Evolutionary conservation across 2,797 vertebrate species (phyloP).

Genomic region (Acanthornis magna): DNA sequence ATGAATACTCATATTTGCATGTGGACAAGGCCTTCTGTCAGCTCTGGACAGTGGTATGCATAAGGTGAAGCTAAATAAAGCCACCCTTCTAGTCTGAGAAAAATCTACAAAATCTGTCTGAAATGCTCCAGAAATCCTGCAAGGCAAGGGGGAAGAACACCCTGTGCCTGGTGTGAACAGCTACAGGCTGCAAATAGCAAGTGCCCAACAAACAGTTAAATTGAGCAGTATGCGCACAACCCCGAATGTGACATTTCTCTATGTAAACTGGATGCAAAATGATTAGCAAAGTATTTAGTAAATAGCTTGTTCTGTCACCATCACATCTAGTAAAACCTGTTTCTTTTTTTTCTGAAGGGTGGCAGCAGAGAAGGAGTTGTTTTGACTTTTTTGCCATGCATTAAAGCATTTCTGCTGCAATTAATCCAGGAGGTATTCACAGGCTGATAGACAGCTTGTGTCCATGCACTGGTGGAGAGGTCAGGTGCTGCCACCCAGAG

Average conservation of each 20-base stretch:
- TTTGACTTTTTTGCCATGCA: background rate
- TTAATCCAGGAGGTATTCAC: background rate
- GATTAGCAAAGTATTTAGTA: constrained; percentile 9
- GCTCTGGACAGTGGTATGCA: background rate
- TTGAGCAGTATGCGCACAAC: background rate
- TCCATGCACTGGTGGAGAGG: background rate
- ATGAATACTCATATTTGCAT: background rate
- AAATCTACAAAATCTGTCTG: background rate
- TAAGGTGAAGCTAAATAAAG: background rate
- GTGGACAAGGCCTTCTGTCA: background rate
- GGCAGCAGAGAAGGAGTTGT: background rate
- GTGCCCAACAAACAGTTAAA: background rate
- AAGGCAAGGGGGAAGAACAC: background rate
- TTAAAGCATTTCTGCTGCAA: background rate
- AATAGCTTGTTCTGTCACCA: background rate
- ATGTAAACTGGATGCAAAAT: background rate
- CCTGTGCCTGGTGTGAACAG: background rate
- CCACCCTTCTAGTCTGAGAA: background rate
- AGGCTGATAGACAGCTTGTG: background rate
- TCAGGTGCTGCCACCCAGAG: background rate
- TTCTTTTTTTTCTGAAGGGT: background rate
- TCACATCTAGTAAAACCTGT: background rate
- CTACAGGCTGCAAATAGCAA: constrained; percentile 26
- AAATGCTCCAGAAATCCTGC: constrained; percentile 3
- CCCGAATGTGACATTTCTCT: background rate